These are phyloP conservation scores for Calliphora vomitoria DNA, from an alignment of 2,888 invertebrate species.

Conservation along the genomic window DNA sequence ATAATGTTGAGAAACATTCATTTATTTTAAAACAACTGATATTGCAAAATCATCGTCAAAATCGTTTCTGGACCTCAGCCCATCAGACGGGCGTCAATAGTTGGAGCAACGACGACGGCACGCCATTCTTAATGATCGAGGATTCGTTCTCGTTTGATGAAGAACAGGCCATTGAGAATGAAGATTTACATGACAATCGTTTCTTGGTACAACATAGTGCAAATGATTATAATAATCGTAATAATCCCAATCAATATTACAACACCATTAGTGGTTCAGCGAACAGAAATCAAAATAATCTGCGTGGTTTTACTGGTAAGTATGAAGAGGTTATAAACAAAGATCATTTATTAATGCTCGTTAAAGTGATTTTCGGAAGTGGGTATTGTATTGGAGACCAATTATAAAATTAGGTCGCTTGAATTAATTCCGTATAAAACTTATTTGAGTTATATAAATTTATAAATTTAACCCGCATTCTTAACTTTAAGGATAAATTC, in stretches of 20 bases:
- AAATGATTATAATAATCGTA: conserved; percentile 77
- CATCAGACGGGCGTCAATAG: conserved; percentile 90
- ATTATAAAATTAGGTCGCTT: too few relatives aligned
- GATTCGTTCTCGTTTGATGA: conserved; percentile 91
- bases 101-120: conserved; percentile 95
- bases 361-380: too few relatives aligned
- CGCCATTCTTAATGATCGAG: conserved; percentile 91
- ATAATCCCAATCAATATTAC: conserved; percentile 79
- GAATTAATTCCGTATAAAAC: too few relatives aligned
- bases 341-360: background rate
- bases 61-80: conserved; percentile 94
- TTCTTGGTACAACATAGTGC: conserved; percentile 80
- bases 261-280: conserved; percentile 77
- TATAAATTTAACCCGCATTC: too few relatives aligned
- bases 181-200: conserved; percentile 83
- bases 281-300: conserved; percentile 80
- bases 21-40: conserved; percentile 94
- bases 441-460: too few relatives aligned
- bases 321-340: background rate
- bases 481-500: too few relatives aligned
- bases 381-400: too few relatives aligned
- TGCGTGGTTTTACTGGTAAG: conserved; percentile 80
- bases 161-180: conserved; percentile 84
- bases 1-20: conserved; percentile 93
- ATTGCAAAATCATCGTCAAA: conserved; percentile 92